A percentile compares a stretch with the other conserved stretches of the same genome.
These are phyloP conservation scores for Aphaenogaster floridana DNA, from an alignment of 1,140 invertebrate species.

Conservation along the genomic window DNA sequence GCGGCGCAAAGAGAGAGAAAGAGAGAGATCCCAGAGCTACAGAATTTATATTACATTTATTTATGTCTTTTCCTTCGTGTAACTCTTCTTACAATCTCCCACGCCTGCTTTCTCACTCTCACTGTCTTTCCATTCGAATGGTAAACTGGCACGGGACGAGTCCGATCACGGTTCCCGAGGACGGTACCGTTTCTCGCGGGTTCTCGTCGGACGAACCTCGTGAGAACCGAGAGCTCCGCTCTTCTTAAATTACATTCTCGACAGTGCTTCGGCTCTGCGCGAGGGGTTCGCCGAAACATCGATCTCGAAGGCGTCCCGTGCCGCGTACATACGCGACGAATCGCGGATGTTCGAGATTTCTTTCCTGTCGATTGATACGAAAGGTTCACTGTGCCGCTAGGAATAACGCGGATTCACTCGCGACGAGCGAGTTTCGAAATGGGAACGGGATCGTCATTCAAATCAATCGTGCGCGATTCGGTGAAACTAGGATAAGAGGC, in stretches of 20 bases:
- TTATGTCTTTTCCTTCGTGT: slow-evolving; percentile 79
- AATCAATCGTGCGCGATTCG: background rate
- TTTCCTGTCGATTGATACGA: slow-evolving; percentile 12
- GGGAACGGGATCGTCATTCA: background rate
- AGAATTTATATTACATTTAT: slow-evolving; percentile 87
- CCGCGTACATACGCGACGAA: slow-evolving; percentile 67
- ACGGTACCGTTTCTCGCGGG: background rate
- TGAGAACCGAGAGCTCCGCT: slow-evolving; percentile 54
- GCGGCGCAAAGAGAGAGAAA: slow-evolving; percentile 8
- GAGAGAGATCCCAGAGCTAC: slow-evolving; percentile 67
- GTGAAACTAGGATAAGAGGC: slow-evolving; percentile 24
- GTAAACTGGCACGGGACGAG: slow-evolving; percentile 63
- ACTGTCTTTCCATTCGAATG: slow-evolving; percentile 63
- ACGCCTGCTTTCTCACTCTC: slow-evolving; percentile 23
- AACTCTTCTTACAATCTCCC: slow-evolving; percentile 77
- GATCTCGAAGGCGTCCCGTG: slow-evolving; percentile 71
- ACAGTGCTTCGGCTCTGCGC: slow-evolving; percentile 22
- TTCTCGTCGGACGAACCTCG: slow-evolving; percentile 37
- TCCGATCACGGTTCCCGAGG: slow-evolving; percentile 43
- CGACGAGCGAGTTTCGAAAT: background rate
- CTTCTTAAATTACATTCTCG: slow-evolving; percentile 66
- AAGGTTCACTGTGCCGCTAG: slow-evolving; percentile 23
- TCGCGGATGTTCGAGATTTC: slow-evolving; percentile 36
- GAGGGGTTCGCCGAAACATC: slow-evolving; percentile 28
- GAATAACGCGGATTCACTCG: slow-evolving; percentile 3